These are phyloP conservation scores for Echeneis naucrates DNA, from an alignment of 2,797 vertebrate genomes.

Conservation along the genomic window DNA sequence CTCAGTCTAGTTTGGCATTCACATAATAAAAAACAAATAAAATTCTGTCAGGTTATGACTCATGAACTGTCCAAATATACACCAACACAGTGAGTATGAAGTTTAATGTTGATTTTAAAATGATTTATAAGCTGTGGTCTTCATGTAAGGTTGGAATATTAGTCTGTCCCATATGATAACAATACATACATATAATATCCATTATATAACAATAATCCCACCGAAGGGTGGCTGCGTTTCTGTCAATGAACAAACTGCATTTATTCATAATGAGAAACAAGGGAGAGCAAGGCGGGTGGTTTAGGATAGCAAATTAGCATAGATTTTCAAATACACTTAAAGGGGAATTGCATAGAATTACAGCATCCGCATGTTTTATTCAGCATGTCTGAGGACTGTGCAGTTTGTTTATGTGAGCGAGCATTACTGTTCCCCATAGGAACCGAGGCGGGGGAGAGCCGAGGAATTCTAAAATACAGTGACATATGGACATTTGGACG, in stretches of 20 bases:
- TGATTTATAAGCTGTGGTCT: slow-evolving; percentile 33
- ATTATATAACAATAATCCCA: slow-evolving; percentile 2
- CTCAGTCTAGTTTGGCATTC: not conserved
- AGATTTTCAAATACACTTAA: slow-evolving; percentile 46
- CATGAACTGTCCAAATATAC: slow-evolving; percentile 24
- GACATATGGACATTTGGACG: slow-evolving; percentile 4
- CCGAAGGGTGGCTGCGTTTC: not conserved
- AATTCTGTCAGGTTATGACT: slow-evolving; percentile 40
- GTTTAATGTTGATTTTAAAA: slow-evolving; percentile 46
- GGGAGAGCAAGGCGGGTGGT: not conserved
- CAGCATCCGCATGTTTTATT: slow-evolving; percentile 56
- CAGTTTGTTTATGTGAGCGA: slow-evolving; percentile 50
- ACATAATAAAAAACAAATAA: no score
- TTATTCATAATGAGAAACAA: slow-evolving; percentile 21
- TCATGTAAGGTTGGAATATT: not conserved
- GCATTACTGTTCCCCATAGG: slow-evolving; percentile 28
- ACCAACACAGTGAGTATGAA: slow-evolving; percentile 37
- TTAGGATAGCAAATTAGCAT: slow-evolving; percentile 49
- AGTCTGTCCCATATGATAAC: not conserved
- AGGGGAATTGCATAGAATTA: slow-evolving; percentile 34
- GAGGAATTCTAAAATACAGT: not conserved
- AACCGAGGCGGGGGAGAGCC: not conserved
- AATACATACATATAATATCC: slow-evolving; percentile 1
- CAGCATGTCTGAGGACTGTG: slow-evolving; percentile 8
- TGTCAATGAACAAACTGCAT: slow-evolving; percentile 19